Evolutionary conservation across 2,888 invertebrate genomes (phyloP).

Genomic region (Apoda limacodes): DNA sequence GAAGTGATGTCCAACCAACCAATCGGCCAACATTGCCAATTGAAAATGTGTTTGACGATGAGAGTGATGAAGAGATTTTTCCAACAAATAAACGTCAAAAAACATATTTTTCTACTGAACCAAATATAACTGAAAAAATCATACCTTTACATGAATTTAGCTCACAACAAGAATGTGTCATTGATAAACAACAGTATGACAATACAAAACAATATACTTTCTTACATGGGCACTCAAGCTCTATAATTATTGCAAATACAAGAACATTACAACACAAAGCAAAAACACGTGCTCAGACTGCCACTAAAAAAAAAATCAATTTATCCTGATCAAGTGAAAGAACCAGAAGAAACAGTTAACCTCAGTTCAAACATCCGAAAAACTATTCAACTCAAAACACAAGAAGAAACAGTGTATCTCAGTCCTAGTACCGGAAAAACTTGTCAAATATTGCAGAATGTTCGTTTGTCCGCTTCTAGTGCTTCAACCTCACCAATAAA

Average conservation of each 20-base stretch:
- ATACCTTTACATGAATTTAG: constrained; percentile 15
- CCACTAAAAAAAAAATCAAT: constrained; percentile 8
- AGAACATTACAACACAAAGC: constrained; percentile 14
- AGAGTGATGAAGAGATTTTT: constrained; percentile 20
- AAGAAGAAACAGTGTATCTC: constrained; percentile 15
- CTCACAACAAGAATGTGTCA: constrained; percentile 15
- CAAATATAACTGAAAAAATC: constrained; percentile 13
- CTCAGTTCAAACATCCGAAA: too few species aligned
- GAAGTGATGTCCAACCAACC: constrained; percentile 12
- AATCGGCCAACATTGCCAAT: constrained; percentile 14
- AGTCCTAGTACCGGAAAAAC: constrained; percentile 18
- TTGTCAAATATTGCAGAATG: constrained; percentile 19
- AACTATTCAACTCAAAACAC: too few species aligned
- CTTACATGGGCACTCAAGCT: constrained; percentile 13
- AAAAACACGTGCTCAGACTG: constrained; percentile 12
- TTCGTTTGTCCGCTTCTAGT: constrained; percentile 15
- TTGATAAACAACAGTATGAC: constrained; percentile 16
- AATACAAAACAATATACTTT: constrained; percentile 14
- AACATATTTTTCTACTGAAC: constrained; percentile 15
- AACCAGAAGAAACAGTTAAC: too few species aligned
- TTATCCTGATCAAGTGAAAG: constrained; percentile 6
- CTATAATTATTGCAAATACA: constrained; percentile 14
- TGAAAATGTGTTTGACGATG: constrained; percentile 16
- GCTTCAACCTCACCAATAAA: constrained; percentile 13
- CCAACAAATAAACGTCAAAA: constrained; percentile 18